phyloP scores from a whole-genome alignment of 2,113 vertebrate species.

The Recurvirostra avosetta region DNA sequence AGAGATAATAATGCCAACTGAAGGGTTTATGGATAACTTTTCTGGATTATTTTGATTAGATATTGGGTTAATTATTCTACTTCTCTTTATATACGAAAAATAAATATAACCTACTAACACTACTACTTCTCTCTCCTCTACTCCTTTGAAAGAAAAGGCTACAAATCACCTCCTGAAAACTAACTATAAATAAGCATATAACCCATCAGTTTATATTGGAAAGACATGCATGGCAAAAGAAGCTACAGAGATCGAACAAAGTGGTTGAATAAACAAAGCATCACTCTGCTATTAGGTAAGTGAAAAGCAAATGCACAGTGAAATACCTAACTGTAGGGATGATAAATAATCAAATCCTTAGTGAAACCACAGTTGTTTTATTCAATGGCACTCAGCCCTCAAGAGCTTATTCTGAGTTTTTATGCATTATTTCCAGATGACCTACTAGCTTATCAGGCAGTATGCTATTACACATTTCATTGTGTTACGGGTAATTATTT shows the following conservation, averaged over 20 bases:
- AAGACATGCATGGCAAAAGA: neutral
- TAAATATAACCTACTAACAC: neutral
- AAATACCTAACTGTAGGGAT: neutral
- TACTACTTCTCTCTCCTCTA: neutral
- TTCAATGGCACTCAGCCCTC: neutral
- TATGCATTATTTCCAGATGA: neutral
- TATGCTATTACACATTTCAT: neutral
- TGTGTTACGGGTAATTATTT: neutral
- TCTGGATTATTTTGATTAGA: neutral
- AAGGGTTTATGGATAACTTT: neutral
- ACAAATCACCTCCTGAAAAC: neutral
- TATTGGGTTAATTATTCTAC: neutral
- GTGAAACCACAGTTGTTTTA: neutral
- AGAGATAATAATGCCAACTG: neutral
- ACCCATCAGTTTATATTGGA: neutral
- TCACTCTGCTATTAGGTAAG: neutral
- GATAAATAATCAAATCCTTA: constrained; percentile 17
- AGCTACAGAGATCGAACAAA: neutral
- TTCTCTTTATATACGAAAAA: neutral
- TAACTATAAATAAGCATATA: neutral
- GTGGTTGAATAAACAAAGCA: neutral
- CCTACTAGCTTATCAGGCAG: neutral
- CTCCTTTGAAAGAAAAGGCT: neutral
- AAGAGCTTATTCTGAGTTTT: neutral
- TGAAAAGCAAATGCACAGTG: neutral